Percentiles rank a stretch among this genome's conserved stretches.
These are phyloP conservation scores for Eulemur coronatus DNA, from an alignment of 2,797 vertebrate genomes.

Conservation along the genomic window DNA sequence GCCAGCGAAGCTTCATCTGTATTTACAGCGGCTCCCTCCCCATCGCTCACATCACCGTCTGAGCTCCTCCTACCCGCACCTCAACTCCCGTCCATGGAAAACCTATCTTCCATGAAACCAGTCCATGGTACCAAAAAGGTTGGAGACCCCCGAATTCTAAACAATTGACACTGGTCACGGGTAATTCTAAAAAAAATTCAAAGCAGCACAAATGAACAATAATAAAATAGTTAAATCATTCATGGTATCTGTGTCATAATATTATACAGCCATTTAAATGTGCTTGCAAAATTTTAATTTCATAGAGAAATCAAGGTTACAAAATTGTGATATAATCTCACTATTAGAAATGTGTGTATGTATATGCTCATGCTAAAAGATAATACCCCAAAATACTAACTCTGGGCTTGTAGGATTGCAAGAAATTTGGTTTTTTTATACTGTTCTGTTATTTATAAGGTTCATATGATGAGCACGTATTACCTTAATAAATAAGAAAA, in stretches of 20 bases:
- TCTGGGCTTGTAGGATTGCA: constrained; percentile 7
- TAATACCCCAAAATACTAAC: constrained; percentile 3
- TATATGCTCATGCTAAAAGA: constrained; percentile 9
- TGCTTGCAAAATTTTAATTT: background rate
- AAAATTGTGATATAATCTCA: constrained; percentile 5
- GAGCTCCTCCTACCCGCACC: too few species aligned
- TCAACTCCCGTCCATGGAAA: too few species aligned
- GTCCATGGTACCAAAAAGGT: too few species aligned
- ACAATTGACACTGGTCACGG: background rate
- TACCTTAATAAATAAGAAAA: background rate
- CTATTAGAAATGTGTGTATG: background rate
- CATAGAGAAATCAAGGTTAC: background rate
- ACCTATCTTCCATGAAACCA: too few species aligned
- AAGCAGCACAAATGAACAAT: constrained; percentile 2
- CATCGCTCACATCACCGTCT: too few species aligned
- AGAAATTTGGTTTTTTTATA: constrained; percentile 6
- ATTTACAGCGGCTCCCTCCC: too few species aligned
- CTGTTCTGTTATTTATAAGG: background rate
- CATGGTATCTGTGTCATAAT: background rate
- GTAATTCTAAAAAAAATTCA: constrained; percentile 33
- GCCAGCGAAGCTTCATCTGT: too few species aligned
- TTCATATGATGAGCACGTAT: background rate
- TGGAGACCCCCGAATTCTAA: background rate
- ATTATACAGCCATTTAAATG: constrained; percentile 16
- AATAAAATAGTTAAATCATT: background rate